Percentiles rank a stretch among this genome's conserved stretches.
These are phyloP conservation scores for Onychostoma macrolepis DNA, from an alignment of 2,113 vertebrate genomes.

Conservation along the genomic window DNA sequence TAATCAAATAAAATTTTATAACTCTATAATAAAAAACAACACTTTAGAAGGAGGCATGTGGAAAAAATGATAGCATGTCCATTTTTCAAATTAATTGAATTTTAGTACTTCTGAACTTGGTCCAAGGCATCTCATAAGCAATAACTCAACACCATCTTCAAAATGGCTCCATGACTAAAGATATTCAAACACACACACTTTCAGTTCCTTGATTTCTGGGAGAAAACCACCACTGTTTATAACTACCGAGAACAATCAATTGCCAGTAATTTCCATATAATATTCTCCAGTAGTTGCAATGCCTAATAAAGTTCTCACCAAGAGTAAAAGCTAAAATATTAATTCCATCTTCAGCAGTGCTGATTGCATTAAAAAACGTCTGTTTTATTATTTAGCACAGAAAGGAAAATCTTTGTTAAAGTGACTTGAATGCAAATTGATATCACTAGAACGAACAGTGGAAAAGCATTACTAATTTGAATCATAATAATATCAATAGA, in stretches of 20 bases:
- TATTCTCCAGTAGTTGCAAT: slow-evolving; percentile 61
- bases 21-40: slow-evolving; percentile 81
- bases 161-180: slow-evolving; percentile 56
- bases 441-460: slow-evolving; percentile 73
- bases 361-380: slow-evolving; percentile 80
- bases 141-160: slow-evolving; percentile 75
- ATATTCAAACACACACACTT: slow-evolving; percentile 7
- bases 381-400: slow-evolving; percentile 81
- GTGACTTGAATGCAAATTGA: slow-evolving; percentile 80
- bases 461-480: slow-evolving; percentile 78
- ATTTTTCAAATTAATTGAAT: slow-evolving; percentile 85
- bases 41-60: slow-evolving; percentile 76
- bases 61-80: slow-evolving; percentile 80
- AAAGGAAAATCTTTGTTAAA: slow-evolving; percentile 83
- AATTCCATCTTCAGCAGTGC: slow-evolving; percentile 70
- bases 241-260: slow-evolving; percentile 52
- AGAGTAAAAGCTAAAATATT: slow-evolving; percentile 75
- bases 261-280: slow-evolving; percentile 55
- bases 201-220: background rate
- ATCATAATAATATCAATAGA: slow-evolving; percentile 83
- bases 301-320: slow-evolving; percentile 73
- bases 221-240: slow-evolving; percentile 3
- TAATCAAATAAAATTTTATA: slow-evolving; percentile 86
- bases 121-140: slow-evolving; percentile 73
- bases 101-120: slow-evolving; percentile 83